These are phyloP conservation scores for Rhinolophus ferrumequinum DNA, from an alignment of 2,113 vertebrate genomes.

Conservation along the genomic window DNA sequence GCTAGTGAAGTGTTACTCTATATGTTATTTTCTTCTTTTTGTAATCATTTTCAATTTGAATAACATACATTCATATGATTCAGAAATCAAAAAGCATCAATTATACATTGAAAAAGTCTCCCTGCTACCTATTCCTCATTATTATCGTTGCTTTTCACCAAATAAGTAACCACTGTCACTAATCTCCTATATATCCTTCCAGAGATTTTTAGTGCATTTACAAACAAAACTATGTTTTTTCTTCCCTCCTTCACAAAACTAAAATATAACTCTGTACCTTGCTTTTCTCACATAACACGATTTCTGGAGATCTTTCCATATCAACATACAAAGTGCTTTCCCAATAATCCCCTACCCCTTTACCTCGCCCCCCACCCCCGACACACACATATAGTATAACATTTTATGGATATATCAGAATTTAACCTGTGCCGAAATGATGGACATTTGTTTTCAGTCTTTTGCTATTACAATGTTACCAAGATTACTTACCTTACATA, in stretches of 20 bases:
- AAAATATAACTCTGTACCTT: not conserved
- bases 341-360: not conserved
- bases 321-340: not conserved
- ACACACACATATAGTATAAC: not conserved
- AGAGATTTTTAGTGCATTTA: slow-evolving; percentile 13
- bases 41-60: slow-evolving; percentile 42
- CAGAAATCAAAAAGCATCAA: slow-evolving; percentile 52
- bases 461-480: not conserved
- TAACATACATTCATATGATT: slow-evolving; percentile 30
- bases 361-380: not conserved
- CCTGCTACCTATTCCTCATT: not conserved
- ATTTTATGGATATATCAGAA: not conserved
- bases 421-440: not conserved
- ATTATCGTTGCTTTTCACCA: not conserved
- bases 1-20: not conserved
- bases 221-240: not conserved
- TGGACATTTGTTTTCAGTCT: not conserved
- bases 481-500: not conserved
- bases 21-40: slow-evolving; percentile 21
- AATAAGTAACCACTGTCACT: not conserved
- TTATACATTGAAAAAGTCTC: not conserved
- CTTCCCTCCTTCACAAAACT: not conserved
- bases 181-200: not conserved
- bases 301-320: not conserved
- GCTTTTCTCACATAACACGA: not conserved